Conservation (phyloP, 2,797 vertebrate genomes). For the Xiphophorus birchmanni region DNA sequence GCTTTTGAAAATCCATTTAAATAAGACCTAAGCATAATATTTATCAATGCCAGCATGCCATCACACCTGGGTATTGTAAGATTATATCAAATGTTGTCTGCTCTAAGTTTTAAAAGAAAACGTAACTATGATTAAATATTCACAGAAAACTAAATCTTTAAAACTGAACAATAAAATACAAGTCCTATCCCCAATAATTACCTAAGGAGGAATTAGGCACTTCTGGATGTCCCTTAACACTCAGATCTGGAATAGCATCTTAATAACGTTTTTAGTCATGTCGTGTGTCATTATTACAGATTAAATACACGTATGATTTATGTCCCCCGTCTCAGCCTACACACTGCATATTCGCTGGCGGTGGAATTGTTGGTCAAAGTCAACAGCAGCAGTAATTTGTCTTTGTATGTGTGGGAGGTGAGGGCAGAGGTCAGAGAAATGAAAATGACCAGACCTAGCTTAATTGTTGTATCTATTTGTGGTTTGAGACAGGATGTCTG, state of each 20-base stretch:
- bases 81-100: background rate
- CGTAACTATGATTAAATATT: background rate
- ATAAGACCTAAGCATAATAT: background rate
- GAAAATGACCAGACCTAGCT: constrained; percentile 79
- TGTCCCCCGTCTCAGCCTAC: constrained; percentile 75
- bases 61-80: background rate
- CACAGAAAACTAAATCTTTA: background rate
- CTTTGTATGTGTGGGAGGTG: constrained; percentile 73
- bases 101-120: background rate
- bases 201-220: background rate
- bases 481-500: constrained; percentile 73
- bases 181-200: background rate
- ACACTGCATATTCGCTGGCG: constrained; percentile 48
- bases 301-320: constrained; percentile 92
- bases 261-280: background rate
- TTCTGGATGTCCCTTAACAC: background rate
- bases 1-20: background rate
- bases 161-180: background rate
- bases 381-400: constrained; percentile 71
- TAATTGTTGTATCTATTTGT: constrained; percentile 80
- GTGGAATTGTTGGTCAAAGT: constrained; percentile 61
- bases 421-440: constrained; percentile 68
- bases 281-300: constrained; percentile 47
- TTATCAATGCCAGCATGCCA: background rate
- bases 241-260: background rate